Evolutionary conservation across 2,888 invertebrate genomes (phyloP).

Genomic region (Acronicta alni): DNA sequence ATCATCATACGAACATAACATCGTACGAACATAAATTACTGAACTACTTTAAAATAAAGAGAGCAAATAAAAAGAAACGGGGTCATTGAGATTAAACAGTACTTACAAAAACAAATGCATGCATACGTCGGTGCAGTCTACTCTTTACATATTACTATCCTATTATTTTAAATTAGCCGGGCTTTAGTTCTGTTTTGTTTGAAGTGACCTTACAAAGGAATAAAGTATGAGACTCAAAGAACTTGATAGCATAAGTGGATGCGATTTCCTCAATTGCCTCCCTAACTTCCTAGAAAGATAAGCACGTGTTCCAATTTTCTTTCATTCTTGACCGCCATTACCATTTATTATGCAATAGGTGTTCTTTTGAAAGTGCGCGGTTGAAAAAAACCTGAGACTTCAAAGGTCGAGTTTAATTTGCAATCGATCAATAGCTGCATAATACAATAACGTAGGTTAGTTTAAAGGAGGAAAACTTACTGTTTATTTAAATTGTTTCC

Average conservation of each 20-base stretch:
- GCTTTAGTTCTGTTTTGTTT: not conserved
- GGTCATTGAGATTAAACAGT: constrained; percentile 1
- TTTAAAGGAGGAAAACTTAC: constrained; percentile 13
- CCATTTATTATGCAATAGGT: constrained; percentile 34
- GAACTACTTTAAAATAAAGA: not conserved
- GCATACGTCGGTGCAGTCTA: not conserved
- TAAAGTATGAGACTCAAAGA: constrained; percentile 11
- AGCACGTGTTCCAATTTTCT: constrained; percentile 33
- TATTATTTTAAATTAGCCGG: not conserved
- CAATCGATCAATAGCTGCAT: constrained; percentile 44
- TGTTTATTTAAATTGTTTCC: constrained; percentile 28
- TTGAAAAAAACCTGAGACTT: constrained; percentile 34
- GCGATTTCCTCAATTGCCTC: constrained; percentile 30
- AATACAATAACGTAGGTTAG: constrained; percentile 28
- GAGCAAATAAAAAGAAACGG: not conserved
- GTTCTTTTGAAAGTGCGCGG: constrained; percentile 19
- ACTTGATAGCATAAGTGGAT: constrained; percentile 25
- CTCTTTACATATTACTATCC: not conserved
- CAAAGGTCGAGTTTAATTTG: constrained; percentile 42
- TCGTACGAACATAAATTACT: not conserved
- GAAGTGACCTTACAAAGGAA: constrained; percentile 16
- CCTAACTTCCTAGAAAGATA: constrained; percentile 25
- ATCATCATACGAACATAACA: too few species aligned
- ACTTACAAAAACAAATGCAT: constrained; percentile 2
- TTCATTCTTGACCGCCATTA: constrained; percentile 11